Evolutionary conservation across 1,140 invertebrate species (phyloP).

Genomic region (Rhynchophorus ferrugineus): DNA sequence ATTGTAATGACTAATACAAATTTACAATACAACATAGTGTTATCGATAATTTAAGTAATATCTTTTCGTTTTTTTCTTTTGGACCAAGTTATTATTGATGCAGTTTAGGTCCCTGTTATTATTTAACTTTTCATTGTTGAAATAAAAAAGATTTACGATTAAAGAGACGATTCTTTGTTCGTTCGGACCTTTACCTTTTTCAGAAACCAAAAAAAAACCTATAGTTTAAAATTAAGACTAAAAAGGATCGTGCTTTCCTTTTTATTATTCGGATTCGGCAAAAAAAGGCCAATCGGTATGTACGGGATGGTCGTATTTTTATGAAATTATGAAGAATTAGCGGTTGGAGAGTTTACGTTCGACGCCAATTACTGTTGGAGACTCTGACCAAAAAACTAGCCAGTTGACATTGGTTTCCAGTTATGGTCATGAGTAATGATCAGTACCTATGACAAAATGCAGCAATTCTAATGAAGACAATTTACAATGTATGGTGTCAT

Average conservation of each 20-base stretch:
- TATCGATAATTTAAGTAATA: too few species aligned
- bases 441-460: constrained; percentile 29
- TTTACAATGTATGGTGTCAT: constrained; percentile 27
- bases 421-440: constrained; percentile 29
- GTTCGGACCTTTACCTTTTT: too few species aligned
- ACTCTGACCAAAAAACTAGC: constrained; percentile 26
- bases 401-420: constrained; percentile 21
- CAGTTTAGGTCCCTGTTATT: too few species aligned
- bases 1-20: too few species aligned
- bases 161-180: too few species aligned
- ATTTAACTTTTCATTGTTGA: too few species aligned
- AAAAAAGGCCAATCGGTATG: constrained; percentile 13
- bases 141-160: too few species aligned
- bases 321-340: constrained; percentile 29
- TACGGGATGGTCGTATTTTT: constrained; percentile 22
- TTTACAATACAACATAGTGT: too few species aligned
- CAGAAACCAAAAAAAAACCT: too few species aligned
- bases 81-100: too few species aligned
- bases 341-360: constrained; percentile 19
- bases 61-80: too few species aligned
- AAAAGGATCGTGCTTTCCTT: constrained; percentile 10
- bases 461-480: constrained; percentile 30
- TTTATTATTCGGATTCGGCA: constrained; percentile 7
- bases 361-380: constrained; percentile 26
- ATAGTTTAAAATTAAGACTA: constrained; percentile 9